Evolutionary conservation across 2,113 vertebrate species (phyloP), one percentile per base, ranked within the genome.

Genomic region (Nannobrachium achirus): DNA sequence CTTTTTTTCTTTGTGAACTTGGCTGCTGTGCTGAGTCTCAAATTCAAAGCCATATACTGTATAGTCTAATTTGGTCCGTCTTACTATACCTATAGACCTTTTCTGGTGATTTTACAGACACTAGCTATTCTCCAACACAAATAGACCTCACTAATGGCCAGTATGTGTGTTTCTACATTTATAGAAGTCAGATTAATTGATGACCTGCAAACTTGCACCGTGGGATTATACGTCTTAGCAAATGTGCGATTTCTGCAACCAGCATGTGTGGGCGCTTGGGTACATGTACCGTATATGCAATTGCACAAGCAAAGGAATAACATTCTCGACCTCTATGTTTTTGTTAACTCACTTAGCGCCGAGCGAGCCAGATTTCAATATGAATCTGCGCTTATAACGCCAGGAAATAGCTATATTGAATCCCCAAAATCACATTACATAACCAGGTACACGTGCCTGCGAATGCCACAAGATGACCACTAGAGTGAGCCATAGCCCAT

Each of bases 1-100:
- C n/a, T 10, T 11, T 62, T 52, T 61, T 15, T 19, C 51, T 51
- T 69, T 59, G 66, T 48, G 56, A 68, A 56, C 52, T 19, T n/a
- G 13, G 13, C 33, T 53, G 7, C 25, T 65, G n/a, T n/a, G 8
- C 6, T 41, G n/a, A n/a, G 49, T 40, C 53, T 56, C 20, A 56
- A 3, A 56, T 46, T 38, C 4, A 63, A 63, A 59, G 25, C 10
- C 44, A 41, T 38, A 25, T 40, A 33, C n/a, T n/a, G n/a, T n/a
- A n/a, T n/a, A n/a, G n/a, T n/a, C n/a, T n/a, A 41, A 66, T 66
- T 67, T 67, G 42, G 48, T 48, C 52, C 18, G 25, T 33, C 25
- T n/a, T 55, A 18, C 19, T 39, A n/a, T n/a, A n/a, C 51, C 55
- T 18, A 55, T 2, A 44, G 49, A 25, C 16, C 41, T 16, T 53